Evolutionary conservation across 2,113 vertebrate genomes (phyloP).

Genomic region (Irena cyanogastra): DNA sequence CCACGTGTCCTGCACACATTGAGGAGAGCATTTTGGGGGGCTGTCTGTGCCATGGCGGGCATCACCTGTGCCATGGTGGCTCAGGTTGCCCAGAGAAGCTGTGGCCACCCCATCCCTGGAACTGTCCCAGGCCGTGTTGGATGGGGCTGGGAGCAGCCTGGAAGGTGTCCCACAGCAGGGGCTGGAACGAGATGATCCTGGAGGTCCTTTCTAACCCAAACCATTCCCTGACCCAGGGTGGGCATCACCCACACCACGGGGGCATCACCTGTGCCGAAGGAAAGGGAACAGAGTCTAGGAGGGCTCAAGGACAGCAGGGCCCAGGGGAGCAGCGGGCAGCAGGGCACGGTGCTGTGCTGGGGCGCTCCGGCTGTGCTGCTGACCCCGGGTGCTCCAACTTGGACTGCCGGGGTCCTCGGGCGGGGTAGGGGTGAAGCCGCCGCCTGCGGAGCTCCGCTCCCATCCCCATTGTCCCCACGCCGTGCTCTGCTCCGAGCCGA

Average conservation of each 20-base stretch:
- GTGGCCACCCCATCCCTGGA: neutral
- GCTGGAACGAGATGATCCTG: too few relatives aligned
- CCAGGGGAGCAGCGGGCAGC: neutral
- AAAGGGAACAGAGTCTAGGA: neutral
- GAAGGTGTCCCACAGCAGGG: too few relatives aligned
- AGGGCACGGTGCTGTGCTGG: rapidly evolving
- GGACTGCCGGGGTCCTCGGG: rapidly evolving
- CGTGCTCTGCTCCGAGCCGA: neutral
- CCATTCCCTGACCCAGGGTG: neutral
- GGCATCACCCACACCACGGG: neutral
- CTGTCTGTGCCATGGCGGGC: too few relatives aligned
- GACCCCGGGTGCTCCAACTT: rapidly evolving
- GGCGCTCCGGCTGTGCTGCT: rapidly evolving
- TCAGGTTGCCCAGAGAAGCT: neutral
- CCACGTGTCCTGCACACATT: rapidly evolving
- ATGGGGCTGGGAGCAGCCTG: neutral
- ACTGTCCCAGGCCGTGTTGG: neutral
- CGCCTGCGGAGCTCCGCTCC: neutral
- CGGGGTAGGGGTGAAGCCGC: neutral
- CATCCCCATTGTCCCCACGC: neutral
- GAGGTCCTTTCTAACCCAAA: neutral
- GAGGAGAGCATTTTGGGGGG: neutral
- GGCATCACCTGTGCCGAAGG: neutral
- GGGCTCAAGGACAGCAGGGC: neutral
- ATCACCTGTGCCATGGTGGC: neutral